These are phyloP conservation scores for Calephelis virginiensis DNA, from an alignment of 1,140 invertebrate genomes.

Conservation along the genomic window DNA sequence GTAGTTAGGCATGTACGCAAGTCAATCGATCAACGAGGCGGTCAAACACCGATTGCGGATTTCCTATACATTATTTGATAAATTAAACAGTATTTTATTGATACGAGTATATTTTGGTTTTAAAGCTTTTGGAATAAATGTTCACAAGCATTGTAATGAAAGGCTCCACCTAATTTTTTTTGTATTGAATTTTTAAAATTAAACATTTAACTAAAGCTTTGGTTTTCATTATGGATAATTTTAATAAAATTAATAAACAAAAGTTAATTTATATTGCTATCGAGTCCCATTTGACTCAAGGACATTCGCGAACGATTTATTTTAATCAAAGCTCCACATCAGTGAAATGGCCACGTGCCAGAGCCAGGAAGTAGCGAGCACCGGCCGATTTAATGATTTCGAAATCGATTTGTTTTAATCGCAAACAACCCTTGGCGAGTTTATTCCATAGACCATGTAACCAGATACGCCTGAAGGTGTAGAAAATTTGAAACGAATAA, in stretches of 20 bases:
- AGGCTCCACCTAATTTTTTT: too few relatives aligned
- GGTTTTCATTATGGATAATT: neutral
- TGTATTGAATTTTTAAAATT: too few relatives aligned
- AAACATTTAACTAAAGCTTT: too few relatives aligned
- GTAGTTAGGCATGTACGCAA: too few relatives aligned
- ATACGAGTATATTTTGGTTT: too few relatives aligned
- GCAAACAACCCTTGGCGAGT: constrained; percentile 30
- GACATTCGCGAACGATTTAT: constrained; percentile 23
- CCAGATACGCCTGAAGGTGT: constrained; percentile 7
- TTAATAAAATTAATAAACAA: neutral
- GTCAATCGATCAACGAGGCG: too few relatives aligned
- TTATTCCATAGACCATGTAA: constrained; percentile 16
- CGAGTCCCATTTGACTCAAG: constrained; percentile 18
- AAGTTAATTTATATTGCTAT: constrained; percentile 14
- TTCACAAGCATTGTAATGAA: too few relatives aligned
- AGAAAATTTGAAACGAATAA: neutral
- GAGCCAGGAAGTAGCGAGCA: constrained; percentile 41
- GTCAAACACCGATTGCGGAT: too few relatives aligned
- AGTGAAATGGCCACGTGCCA: constrained; percentile 38
- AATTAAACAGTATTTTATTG: too few relatives aligned
- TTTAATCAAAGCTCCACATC: constrained; percentile 21
- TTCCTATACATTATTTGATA: too few relatives aligned
- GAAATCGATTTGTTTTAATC: constrained; percentile 64
- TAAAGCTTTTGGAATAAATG: too few relatives aligned
- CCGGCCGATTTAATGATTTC: constrained; percentile 59